These are phyloP conservation scores for Eupithecia subfuscata DNA, from an alignment of 2,888 invertebrate species.

Conservation along the genomic window DNA sequence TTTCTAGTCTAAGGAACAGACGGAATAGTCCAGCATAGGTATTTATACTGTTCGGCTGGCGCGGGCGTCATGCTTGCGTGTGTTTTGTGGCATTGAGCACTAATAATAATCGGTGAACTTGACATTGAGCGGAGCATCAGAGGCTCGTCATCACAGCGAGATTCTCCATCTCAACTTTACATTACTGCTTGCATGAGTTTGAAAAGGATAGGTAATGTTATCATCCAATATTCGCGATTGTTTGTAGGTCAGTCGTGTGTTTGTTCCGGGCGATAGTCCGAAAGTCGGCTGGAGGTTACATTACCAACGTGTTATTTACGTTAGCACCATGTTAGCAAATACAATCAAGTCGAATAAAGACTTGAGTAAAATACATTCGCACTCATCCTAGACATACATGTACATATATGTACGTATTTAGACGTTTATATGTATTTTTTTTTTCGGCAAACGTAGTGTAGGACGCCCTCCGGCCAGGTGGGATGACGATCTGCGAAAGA, in stretches of 20 bases:
- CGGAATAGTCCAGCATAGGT: neutral
- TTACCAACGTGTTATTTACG: constrained; percentile 68
- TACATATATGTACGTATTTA: no score
- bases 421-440: no score
- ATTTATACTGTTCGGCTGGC: constrained; percentile 49
- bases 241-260: constrained; percentile 83
- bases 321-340: constrained; percentile 59
- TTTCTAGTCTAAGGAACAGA: neutral
- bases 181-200: constrained; percentile 51
- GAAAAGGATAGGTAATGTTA: constrained; percentile 71
- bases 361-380: neutral
- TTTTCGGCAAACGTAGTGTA: no score
- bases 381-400: no score
- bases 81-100: constrained; percentile 82
- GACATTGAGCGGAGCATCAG: constrained; percentile 76
- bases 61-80: constrained; percentile 73
- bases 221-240: constrained; percentile 74
- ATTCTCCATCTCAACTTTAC: constrained; percentile 72
- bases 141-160: constrained; percentile 81
- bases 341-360: constrained; percentile 45
- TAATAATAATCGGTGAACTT: constrained; percentile 84
- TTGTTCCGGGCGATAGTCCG: constrained; percentile 82
- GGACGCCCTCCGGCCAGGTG: no score
- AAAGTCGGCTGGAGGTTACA: constrained; percentile 83
- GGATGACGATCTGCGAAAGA: no score